Evolutionary conservation across 2,113 vertebrate species (phyloP).

Genomic region (Stomatorhinus ivindoensis): DNA sequence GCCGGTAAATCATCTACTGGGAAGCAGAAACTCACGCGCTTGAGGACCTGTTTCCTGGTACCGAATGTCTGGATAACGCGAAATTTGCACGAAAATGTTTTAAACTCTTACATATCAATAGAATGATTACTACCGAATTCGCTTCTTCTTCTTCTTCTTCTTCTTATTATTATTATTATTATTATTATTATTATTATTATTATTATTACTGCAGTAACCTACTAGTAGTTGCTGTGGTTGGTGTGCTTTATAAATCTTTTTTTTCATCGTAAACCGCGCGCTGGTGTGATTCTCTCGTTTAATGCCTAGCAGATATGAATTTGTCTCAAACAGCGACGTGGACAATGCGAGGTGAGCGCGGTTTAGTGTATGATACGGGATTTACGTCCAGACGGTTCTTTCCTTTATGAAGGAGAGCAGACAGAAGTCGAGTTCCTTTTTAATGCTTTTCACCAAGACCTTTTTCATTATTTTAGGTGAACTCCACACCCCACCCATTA

Average conservation of each 20-base stretch:
- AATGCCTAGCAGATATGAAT: background rate
- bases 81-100: background rate
- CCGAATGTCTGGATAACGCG: background rate
- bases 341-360: background rate
- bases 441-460: background rate
- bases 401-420: background rate
- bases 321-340: background rate
- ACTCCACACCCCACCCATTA: background rate
- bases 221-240: background rate
- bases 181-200: constrained; percentile 9
- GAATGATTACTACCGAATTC: background rate
- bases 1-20: background rate
- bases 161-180: constrained; percentile 1
- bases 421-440: background rate
- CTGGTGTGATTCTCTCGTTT: background rate
- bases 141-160: background rate
- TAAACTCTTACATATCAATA: background rate
- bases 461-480: constrained; percentile 1
- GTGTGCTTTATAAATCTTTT: background rate
- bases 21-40: background rate
- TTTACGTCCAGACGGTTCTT: background rate
- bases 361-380: background rate
- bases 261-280: background rate
- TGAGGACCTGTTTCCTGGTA: background rate
- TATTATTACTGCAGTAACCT: background rate